phyloP scores from a whole-genome alignment of 2,888 invertebrate genomes.

The Drosophila ustulata region DNA sequence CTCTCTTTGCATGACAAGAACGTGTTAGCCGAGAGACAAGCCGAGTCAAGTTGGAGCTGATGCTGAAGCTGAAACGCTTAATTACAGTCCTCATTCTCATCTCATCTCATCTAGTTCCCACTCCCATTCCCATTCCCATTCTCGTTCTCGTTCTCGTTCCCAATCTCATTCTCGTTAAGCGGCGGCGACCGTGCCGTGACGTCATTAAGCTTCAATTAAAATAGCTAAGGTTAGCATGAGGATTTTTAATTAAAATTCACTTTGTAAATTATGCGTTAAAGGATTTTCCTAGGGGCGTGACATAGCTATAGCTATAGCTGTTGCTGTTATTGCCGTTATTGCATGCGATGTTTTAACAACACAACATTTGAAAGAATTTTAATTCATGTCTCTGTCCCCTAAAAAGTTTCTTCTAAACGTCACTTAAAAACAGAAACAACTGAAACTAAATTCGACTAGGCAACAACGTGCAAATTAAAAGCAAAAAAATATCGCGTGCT shows the following conservation, averaged over 20 bases:
- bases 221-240: conserved; percentile 78
- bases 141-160: conserved; percentile 10
- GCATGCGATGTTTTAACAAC: conserved; percentile 12
- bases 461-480: too few relatives aligned
- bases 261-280: conserved; percentile 77
- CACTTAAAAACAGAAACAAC: too few relatives aligned
- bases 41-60: conserved; percentile 47
- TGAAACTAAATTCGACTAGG: too few relatives aligned
- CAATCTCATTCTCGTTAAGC: conserved; percentile 15
- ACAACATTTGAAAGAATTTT: conserved; percentile 38
- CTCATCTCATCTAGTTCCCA: conserved; percentile 14
- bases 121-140: conserved; percentile 47
- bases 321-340: conserved; percentile 28
- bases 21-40: conserved; percentile 53
- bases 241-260: conserved; percentile 81
- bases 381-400: conserved; percentile 11
- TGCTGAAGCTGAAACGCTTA: conserved; percentile 58
- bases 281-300: conserved; percentile 60
- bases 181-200: conserved; percentile 52
- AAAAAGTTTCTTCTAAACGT: background rate
- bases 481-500: too few relatives aligned
- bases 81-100: conserved; percentile 56
- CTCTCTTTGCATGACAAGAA: conserved; percentile 61
- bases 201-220: conserved; percentile 81
- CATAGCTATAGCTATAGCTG: conserved; percentile 25